Evolutionary conservation across 2,888 invertebrate genomes (phyloP), one percentile per base, ranked within the genome.

Genomic region (Dicranocentrus wangi): DNA sequence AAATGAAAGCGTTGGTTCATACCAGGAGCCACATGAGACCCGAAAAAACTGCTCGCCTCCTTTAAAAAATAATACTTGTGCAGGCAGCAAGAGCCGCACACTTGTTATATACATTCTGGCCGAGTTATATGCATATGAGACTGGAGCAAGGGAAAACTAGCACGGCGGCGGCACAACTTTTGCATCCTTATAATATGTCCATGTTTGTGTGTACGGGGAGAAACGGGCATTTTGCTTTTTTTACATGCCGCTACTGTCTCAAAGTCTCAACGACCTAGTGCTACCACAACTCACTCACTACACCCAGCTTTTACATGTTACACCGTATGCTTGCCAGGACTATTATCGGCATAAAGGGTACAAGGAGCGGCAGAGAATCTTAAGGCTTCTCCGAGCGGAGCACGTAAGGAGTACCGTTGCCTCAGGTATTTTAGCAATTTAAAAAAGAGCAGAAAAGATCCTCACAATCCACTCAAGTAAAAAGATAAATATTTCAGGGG

Each of bases 381-480:
- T 13, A 8, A 5, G 7, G 5, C 39, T 8, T 39, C 7, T 13
- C 39, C 39, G 13, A 8, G 13, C 39, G 13, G 7, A 39, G n/a
- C 39, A 39, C 39, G 13, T 55, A 55, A 55, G 27, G 39, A 3
- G 47, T 19, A 27, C 32, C 65, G 51, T 47, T 70, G 81, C 81
- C 73, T 69, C 81, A 75, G 75, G 75, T 81, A 73, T 71, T 79
- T 77, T 61, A 72, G 82, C 77, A 68, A 82, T 76, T 82, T 72
- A 66, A 71, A 71, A 71, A 47, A 65, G 75, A 75, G 75, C 69
- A 75, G 60, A 61, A 76, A 55, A 60, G 71, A 66, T 72, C 66
- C 47, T 71, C 77, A 66, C 61, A 71, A 82, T 77, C 72, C 82
- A 72, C 77, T 77, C 77, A 72, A 70, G 60, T 71, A 82, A 77